A percentile compares a stretch with the other conserved stretches of the same genome.
These are phyloP conservation scores for Boulengeromyrus knoepffleri DNA, from an alignment of 2,113 vertebrate genomes.

Conservation along the genomic window DNA sequence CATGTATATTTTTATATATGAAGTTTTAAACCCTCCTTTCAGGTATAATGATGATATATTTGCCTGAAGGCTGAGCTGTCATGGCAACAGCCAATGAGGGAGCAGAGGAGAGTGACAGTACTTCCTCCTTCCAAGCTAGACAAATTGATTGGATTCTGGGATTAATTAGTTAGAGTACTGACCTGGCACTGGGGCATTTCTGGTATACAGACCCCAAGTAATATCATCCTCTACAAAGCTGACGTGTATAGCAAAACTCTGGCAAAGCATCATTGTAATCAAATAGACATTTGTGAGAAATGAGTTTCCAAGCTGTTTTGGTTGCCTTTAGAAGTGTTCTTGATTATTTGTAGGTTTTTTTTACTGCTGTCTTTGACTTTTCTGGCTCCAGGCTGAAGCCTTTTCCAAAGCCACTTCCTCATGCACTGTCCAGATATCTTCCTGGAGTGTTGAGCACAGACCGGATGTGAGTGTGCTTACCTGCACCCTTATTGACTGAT, in stretches of 20 bases:
- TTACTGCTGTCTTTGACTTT: background rate
- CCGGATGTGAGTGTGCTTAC: background rate
- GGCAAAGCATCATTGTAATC: background rate
- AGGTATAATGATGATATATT: background rate
- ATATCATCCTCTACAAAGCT: background rate
- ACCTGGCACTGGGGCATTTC: background rate
- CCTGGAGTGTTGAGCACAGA: background rate
- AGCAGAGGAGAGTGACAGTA: background rate
- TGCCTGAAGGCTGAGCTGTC: background rate
- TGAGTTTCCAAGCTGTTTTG: background rate
- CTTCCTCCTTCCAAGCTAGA: background rate
- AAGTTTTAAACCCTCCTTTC: background rate
- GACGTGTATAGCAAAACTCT: background rate
- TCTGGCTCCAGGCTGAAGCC: background rate
- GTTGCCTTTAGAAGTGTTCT: background rate
- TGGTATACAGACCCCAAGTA: background rate
- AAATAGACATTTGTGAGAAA: background rate
- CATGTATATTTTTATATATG: background rate
- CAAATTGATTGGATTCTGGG: slow-evolving; percentile 16
- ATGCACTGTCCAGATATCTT: background rate
- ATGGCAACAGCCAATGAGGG: background rate
- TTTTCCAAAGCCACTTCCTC: background rate
- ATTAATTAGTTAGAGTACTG: slow-evolving; percentile 20
- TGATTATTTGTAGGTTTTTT: background rate
- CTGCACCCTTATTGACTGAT: background rate